phyloP scores from a whole-genome alignment of 2,888 invertebrate species.

The Lycaena phlaeas region DNA sequence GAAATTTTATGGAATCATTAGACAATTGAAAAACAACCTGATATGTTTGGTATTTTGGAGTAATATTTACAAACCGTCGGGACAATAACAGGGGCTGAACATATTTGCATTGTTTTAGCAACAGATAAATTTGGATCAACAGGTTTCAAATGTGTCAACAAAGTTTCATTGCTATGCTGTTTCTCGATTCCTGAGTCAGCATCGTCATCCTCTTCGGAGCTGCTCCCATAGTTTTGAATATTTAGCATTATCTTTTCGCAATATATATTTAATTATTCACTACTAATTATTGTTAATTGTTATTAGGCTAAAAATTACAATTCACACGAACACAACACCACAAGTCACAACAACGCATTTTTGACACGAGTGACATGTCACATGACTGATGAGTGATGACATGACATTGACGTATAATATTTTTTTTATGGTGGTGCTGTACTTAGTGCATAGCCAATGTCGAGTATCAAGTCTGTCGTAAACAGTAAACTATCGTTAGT shows the following conservation, averaged over 20 bases:
- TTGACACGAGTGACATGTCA: too few species aligned
- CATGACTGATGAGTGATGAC: not conserved
- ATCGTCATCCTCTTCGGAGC: conserved; percentile 79
- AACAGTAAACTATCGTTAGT: too few species aligned
- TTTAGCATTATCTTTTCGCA: conserved; percentile 75
- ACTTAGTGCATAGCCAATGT: not conserved
- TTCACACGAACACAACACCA: not conserved
- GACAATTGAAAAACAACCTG: not conserved
- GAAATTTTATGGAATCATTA: conserved; percentile 25
- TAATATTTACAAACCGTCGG: conserved; percentile 78
- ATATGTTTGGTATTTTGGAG: not conserved
- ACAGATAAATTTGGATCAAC: conserved; percentile 73
- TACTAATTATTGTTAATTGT: too few species aligned
- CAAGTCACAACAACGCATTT: too few species aligned
- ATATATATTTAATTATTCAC: not conserved
- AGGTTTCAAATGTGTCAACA: conserved; percentile 70
- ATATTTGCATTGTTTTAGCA: conserved; percentile 78
- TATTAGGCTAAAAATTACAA: too few species aligned
- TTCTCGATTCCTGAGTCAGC: conserved; percentile 42
- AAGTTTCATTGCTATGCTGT: conserved; percentile 49
- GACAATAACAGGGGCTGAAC: conserved; percentile 87
- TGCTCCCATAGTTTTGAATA: conserved; percentile 82
- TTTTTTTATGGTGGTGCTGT: too few species aligned
- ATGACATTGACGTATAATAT: not conserved
- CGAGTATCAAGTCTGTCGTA: too few species aligned